Evolutionary conservation across 2,888 invertebrate genomes (phyloP).

Genomic region (Nemoura dubitans): DNA sequence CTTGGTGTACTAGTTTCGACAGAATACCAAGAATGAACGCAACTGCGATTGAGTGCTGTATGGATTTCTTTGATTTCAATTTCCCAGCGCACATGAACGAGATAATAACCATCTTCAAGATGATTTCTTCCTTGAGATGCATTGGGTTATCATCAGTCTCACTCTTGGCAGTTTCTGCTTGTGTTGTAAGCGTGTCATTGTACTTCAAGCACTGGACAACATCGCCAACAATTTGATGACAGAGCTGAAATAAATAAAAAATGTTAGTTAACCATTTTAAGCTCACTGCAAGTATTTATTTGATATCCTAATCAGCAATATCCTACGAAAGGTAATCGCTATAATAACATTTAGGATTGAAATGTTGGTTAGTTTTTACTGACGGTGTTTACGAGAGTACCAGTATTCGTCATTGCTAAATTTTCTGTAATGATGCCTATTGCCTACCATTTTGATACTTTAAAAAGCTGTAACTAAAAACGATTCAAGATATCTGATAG

Average conservation of each 20-base stretch:
- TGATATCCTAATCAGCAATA: too few relatives aligned
- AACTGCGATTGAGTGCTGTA: constrained; percentile 81
- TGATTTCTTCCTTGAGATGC: constrained; percentile 71
- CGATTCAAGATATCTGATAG: too few relatives aligned
- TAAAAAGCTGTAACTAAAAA: too few relatives aligned
- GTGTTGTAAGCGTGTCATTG: constrained; percentile 55
- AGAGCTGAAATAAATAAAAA: constrained; percentile 58
- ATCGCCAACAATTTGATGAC: constrained; percentile 75
- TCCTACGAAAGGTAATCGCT: too few relatives aligned
- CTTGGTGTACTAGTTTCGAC: constrained; percentile 72
- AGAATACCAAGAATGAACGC: constrained; percentile 86
- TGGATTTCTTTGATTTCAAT: constrained; percentile 73
- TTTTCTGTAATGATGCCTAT: background rate
- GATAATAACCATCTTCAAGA: constrained; percentile 85
- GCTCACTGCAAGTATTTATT: too few relatives aligned
- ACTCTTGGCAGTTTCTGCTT: constrained; percentile 57
- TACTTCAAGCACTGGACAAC: constrained; percentile 76
- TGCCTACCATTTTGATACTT: too few relatives aligned
- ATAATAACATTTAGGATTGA: too few relatives aligned
- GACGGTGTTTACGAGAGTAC: too few relatives aligned
- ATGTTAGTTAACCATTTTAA: too few relatives aligned
- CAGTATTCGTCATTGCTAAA: background rate
- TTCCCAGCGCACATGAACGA: constrained; percentile 83
- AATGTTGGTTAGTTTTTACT: too few relatives aligned
- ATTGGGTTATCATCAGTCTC: constrained; percentile 66